Evolutionary conservation across 2,113 vertebrate species (phyloP), one percentile per base, ranked within the genome.

Genomic region (Aldabrachelys gigantea): DNA sequence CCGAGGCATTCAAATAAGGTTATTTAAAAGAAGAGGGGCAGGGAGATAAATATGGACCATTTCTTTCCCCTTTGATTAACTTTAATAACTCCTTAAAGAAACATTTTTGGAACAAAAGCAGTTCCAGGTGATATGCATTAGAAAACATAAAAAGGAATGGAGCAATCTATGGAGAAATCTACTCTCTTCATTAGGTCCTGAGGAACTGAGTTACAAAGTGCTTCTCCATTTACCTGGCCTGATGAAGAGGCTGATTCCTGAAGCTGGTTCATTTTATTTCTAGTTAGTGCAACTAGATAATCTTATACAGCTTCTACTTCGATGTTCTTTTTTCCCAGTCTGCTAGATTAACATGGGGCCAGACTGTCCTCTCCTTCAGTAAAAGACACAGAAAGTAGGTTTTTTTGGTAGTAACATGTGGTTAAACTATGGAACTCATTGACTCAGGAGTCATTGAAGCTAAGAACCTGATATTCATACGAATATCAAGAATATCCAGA

Each of bases 61-160:
- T 52, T 41, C n/a, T 44, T 69, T 52, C 29, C 10, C 14, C 4
- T 53, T 25, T 41, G 13, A 31, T 21, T n/a, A 22, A 52, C 62
- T 72, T 38, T 72, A 38, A n/a, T 27, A 78, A 3, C 1, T 56
- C 62, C 3, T 41, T 65, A 4, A 16, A 13, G 22, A 2, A 12
- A 3, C 24, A 0, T 0, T 5, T 25, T 1, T 59, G 14, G 6
- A 0, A 3, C 2, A 1, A 53, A 29, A 0, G 0, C 1, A 11
- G 0, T 0, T 53, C 29, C 38, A 3, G 2, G 6, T 0, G 0
- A 82, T 41, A 8, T 0, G 0, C 1, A 6, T 0, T 31, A 41
- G 10, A 2, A 14, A 81, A 29, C 17, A 82, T 47, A 4, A 0
- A 2, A 44, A 31, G 47, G 22, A 29, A 57, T 31, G 49, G 35